A percentile compares a stretch with the other conserved stretches of the same genome.
phyloP scores from a whole-genome alignment of 2,888 invertebrate species.

The Shargacucullia verbasci region DNA sequence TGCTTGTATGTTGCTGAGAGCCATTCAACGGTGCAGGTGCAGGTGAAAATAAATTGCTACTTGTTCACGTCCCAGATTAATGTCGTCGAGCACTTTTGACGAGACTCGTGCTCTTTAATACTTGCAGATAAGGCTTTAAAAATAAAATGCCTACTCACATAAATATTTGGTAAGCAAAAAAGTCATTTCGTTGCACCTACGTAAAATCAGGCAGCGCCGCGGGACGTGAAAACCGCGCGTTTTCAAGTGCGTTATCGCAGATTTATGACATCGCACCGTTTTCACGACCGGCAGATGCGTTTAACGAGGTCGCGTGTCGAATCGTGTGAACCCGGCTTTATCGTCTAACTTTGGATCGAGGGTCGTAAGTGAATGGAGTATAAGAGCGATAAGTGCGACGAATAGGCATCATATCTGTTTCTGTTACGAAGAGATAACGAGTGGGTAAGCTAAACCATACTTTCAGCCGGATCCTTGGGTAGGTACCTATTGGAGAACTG shows the following conservation, averaged over 20 bases:
- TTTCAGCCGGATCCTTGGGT: too few species aligned
- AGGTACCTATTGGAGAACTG: too few species aligned
- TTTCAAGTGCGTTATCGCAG: conserved; percentile 28
- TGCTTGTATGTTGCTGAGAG: too few species aligned
- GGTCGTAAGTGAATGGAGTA: conserved; percentile 36
- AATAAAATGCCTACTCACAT: background rate
- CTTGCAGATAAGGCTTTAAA: too few species aligned
- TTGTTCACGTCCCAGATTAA: too few species aligned
- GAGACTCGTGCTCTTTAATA: background rate
- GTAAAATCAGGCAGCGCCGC: conserved; percentile 1
- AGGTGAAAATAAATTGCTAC: background rate
- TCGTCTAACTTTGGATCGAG: conserved; percentile 28
- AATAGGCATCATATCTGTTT: background rate
- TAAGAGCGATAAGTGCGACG: conserved; percentile 10
- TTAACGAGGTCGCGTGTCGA: conserved; percentile 30
- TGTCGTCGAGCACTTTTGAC: background rate
- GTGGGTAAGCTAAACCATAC: background rate
- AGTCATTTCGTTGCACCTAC: background rate
- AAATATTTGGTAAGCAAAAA: background rate
- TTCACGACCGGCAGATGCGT: conserved; percentile 30
- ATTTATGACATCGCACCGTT: conserved; percentile 35
- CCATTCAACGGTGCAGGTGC: too few species aligned
- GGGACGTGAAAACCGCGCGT: background rate
- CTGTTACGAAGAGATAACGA: background rate
- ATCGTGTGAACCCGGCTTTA: conserved; percentile 38